Conservation (phyloP, 2,113 vertebrate species). For the Solea senegalensis region DNA sequence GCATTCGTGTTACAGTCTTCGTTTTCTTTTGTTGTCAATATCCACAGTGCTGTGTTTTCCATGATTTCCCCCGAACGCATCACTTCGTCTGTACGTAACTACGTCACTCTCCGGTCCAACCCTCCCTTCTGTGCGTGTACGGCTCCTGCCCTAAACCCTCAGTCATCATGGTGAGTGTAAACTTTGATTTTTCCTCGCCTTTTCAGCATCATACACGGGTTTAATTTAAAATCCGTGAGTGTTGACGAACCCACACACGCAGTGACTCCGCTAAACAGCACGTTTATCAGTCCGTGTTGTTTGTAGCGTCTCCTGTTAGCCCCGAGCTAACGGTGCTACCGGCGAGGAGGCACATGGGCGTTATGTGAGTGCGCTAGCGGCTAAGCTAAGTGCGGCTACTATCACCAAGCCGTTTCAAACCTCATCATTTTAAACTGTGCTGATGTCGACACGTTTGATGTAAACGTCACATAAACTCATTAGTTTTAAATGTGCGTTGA, state of each 20-base stretch:
- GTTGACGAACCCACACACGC: accelerated
- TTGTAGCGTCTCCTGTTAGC: background rate
- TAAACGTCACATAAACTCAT: background rate
- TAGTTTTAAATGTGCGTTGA: background rate
- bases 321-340: constrained; percentile 30
- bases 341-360: constrained; percentile 73
- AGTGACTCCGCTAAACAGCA: background rate
- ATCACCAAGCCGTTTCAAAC: background rate
- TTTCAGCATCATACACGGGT: accelerated
- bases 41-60: background rate
- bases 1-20: no score
- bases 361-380: constrained; percentile 26
- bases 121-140: constrained; percentile 49
- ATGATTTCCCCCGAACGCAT: constrained; percentile 1
- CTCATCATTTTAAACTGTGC: no score
- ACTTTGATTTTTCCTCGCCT: background rate
- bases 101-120: constrained; percentile 29
- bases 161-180: constrained; percentile 77
- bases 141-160: constrained; percentile 22
- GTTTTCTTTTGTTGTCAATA: no score
- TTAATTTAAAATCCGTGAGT: background rate
- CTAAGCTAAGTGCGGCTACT: constrained; percentile 26
- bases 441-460: accelerated
- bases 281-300: background rate
- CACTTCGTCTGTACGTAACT: constrained; percentile 19